Conservation (phyloP, 2,888 invertebrate genomes). For the Hypercompe scribonia region DNA sequence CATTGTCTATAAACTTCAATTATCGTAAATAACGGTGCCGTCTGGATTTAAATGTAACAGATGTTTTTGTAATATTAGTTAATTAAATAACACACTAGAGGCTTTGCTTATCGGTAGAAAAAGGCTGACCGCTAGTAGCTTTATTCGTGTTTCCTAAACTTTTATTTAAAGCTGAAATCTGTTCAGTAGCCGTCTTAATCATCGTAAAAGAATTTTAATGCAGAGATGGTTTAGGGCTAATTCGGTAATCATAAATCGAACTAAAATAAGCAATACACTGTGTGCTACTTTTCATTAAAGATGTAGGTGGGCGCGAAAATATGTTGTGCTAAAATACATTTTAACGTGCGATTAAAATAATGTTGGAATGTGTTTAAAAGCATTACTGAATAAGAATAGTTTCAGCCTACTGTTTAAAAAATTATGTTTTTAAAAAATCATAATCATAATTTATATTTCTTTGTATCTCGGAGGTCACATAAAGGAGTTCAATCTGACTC, state of each 20-base stretch:
- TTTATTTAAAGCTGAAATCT: neutral
- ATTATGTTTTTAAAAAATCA: neutral
- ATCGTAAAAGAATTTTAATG: neutral
- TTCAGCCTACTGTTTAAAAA: neutral
- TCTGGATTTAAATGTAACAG: neutral
- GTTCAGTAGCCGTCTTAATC: neutral
- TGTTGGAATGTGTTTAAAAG: neutral
- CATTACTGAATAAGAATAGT: neutral
- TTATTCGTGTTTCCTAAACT: neutral
- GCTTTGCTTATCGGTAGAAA: neutral
- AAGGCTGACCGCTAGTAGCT: neutral
- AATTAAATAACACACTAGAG: neutral
- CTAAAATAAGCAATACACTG: slow-evolving; percentile 3
- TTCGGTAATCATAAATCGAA: slow-evolving; percentile 2
- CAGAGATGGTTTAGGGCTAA: neutral
- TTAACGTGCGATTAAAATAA: slow-evolving; percentile 6
- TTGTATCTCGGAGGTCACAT: neutral
- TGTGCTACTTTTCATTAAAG: slow-evolving; percentile 5
- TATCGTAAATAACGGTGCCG: neutral
- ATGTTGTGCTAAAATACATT: slow-evolving; percentile 8
- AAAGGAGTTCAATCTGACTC: neutral
- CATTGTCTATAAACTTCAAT: neutral
- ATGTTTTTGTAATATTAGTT: neutral
- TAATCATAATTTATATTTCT: neutral
- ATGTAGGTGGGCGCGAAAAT: slow-evolving; percentile 16